phyloP scores from a whole-genome alignment of 2,888 invertebrate species.

The Caradrina clavipalpis region DNA sequence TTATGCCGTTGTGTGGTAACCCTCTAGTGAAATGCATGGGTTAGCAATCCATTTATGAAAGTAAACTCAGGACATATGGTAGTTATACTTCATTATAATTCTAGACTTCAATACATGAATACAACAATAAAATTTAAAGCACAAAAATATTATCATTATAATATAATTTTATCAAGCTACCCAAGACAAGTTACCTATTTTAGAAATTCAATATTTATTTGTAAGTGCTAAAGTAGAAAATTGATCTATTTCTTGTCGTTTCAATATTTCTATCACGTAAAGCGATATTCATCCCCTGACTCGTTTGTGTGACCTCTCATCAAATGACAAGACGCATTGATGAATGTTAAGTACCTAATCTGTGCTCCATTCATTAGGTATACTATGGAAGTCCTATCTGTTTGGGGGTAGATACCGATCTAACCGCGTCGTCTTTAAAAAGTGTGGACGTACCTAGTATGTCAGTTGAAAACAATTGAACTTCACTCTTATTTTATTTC shows the following conservation, averaged over 20 bases:
- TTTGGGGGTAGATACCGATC: too few relatives aligned
- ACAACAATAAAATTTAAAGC: not conserved
- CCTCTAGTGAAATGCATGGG: not conserved
- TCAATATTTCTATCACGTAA: slow-evolving; percentile 78
- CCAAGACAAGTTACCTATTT: slow-evolving; percentile 71
- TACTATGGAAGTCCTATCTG: too few relatives aligned
- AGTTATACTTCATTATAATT: not conserved
- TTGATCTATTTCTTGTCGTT: slow-evolving; percentile 55
- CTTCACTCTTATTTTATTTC: too few relatives aligned
- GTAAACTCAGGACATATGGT: not conserved
- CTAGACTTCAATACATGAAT: not conserved
- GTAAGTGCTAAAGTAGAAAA: slow-evolving; percentile 68
- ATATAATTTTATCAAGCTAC: slow-evolving; percentile 50
- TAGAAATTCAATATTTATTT: slow-evolving; percentile 74
- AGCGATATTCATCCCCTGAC: slow-evolving; percentile 67
- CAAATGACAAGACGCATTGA: slow-evolving; percentile 11
- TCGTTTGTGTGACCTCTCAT: slow-evolving; percentile 13
- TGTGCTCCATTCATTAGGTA: not conserved
- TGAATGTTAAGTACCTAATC: slow-evolving; percentile 17
- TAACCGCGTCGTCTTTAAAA: too few relatives aligned
- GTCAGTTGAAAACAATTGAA: too few relatives aligned
- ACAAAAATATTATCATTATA: not conserved
- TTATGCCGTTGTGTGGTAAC: too few relatives aligned
- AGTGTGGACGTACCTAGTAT: too few relatives aligned
- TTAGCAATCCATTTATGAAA: too few relatives aligned